A percentile compares a stretch with the other conserved stretches of the same genome.
Conservation (phyloP, 2,113 vertebrate genomes). For the Dromas ardeola region DNA sequence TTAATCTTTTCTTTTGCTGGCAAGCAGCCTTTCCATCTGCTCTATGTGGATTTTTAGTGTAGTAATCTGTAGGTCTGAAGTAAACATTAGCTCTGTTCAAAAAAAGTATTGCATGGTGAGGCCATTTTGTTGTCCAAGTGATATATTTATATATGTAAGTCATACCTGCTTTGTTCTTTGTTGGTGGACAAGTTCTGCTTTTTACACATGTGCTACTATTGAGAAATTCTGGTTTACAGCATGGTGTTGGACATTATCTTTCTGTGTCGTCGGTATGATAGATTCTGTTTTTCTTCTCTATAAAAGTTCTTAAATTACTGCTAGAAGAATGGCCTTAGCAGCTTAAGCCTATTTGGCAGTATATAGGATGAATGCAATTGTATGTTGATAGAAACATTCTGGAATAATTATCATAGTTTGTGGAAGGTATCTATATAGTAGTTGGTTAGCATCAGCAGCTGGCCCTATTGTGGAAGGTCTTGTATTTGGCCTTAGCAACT, state of each 20-base stretch:
- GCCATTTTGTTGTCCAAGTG: neutral
- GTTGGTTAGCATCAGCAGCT: neutral
- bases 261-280: neutral
- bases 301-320: neutral
- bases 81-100: neutral
- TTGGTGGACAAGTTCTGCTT: neutral
- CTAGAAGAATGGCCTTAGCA: neutral
- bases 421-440: neutral
- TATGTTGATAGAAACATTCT: neutral
- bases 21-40: constrained; percentile 42
- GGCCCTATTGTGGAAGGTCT: neutral
- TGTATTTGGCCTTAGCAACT: neutral
- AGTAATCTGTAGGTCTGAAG: constrained; percentile 39
- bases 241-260: neutral
- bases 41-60: constrained; percentile 18
- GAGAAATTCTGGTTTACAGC: neutral
- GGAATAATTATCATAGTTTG: neutral
- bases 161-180: neutral
- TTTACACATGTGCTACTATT: neutral
- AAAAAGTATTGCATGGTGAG: neutral
- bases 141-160: neutral
- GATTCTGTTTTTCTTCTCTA: neutral
- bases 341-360: neutral
- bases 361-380: neutral
- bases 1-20: constrained; percentile 7